phyloP scores from a whole-genome alignment of 1,140 invertebrate genomes.

The Heliconius melpomene region DNA sequence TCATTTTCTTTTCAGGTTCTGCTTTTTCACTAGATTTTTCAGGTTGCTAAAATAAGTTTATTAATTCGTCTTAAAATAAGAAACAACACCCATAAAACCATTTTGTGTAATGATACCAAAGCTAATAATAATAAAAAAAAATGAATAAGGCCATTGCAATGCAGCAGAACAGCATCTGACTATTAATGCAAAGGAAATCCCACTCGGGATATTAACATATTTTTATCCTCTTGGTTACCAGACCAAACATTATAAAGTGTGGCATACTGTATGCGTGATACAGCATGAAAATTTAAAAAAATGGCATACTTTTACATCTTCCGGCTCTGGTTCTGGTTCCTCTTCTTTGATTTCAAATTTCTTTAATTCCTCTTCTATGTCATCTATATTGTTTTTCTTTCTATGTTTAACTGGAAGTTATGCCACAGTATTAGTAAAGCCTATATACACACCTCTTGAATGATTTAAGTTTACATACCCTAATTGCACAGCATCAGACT shows the following conservation, averaged over 20 bases:
- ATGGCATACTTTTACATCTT: conserved; percentile 43
- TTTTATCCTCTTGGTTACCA: not conserved
- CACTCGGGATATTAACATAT: not conserved
- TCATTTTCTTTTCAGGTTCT: conserved; percentile 86
- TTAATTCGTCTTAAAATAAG: not conserved
- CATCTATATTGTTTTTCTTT: conserved; percentile 72
- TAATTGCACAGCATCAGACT: no score
- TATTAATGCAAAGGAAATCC: no score
- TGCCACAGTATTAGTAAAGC: not conserved
- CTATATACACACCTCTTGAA: not conserved
- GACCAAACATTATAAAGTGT: not conserved
- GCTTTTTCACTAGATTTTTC: conserved; percentile 47
- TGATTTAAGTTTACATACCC: not conserved
- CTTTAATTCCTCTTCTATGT: conserved; percentile 71
- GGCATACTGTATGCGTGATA: not conserved
- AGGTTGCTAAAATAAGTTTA: conserved; percentile 22
- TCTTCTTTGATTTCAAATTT: conserved; percentile 72
- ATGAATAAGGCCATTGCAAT: no score
- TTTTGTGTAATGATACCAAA: not conserved
- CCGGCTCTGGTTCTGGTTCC: conserved; percentile 51
- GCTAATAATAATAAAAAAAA: not conserved
- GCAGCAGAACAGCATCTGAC: no score
- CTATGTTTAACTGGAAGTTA: conserved; percentile 65
- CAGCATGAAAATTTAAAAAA: not conserved
- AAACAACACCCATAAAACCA: no score